phyloP scores from a whole-genome alignment of 2,113 vertebrate species.

The Gambusia affinis region DNA sequence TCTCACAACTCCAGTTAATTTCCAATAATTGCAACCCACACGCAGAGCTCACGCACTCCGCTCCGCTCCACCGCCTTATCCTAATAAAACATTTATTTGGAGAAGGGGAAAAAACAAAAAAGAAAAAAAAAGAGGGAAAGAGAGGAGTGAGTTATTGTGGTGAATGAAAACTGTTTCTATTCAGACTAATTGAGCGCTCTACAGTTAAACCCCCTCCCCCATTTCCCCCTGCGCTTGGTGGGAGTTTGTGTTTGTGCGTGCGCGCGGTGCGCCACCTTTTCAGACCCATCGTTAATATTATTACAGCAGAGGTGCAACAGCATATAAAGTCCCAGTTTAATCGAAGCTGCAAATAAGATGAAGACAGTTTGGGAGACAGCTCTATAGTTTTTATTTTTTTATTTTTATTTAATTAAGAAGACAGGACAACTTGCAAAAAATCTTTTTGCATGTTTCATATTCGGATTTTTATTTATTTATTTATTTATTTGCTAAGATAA shows the following conservation, averaged over 20 bases:
- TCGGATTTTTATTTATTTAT: neutral
- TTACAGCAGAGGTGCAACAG: conserved; percentile 75
- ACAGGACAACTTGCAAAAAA: neutral
- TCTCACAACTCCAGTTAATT: conserved; percentile 96
- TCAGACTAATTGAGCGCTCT: conserved; percentile 91
- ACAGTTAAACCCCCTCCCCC: conserved; percentile 64
- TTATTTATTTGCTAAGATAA: neutral
- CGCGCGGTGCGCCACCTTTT: conserved; percentile 75
- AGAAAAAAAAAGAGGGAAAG: conserved; percentile 8
- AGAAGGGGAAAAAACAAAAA: conserved; percentile 71
- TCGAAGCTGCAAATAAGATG: neutral
- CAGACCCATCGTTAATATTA: conserved; percentile 85
- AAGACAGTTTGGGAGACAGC: neutral
- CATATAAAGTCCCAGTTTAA: neutral
- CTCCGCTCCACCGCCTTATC: conserved; percentile 81
- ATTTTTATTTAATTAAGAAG: no score
- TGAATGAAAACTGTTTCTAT: conserved; percentile 93
- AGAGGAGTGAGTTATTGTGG: conserved; percentile 89
- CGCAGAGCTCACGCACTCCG: conserved; percentile 80
- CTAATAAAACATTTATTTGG: conserved; percentile 88
- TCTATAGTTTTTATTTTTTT: no score
- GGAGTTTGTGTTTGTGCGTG: conserved; percentile 45
- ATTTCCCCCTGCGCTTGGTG: neutral
- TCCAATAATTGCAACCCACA: conserved; percentile 94
- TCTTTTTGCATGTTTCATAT: neutral